Conservation (phyloP, 2,797 vertebrate genomes). For the Dermochelys coriacea region DNA sequence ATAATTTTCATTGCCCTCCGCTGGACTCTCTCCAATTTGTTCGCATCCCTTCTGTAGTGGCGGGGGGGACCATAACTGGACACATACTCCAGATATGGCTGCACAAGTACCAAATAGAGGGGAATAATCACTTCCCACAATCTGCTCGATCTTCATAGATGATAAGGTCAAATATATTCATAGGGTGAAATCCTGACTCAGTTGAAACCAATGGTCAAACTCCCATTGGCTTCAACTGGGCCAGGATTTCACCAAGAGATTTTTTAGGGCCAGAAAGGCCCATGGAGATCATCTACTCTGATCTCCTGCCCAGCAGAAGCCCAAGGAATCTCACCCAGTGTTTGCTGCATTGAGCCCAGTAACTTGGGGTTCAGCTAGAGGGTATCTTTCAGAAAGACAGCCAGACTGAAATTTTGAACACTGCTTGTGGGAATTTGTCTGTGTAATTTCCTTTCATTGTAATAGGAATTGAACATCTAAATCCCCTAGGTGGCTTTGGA, state of each 20-base stretch:
- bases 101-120: no score
- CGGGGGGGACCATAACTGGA: no score
- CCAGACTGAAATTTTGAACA: not conserved
- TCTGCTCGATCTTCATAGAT: not conserved
- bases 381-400: not conserved
- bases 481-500: not conserved
- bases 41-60: no score
- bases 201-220: not conserved
- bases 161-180: not conserved
- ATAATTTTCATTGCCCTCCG: no score
- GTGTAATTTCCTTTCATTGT: not conserved
- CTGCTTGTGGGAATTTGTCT: not conserved
- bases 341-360: not conserved
- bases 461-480: not conserved
- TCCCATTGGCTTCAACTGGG: rapidly evolving
- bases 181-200: not conserved
- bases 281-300: not conserved
- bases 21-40: no score
- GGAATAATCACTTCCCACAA: no score
- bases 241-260: not conserved
- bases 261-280: not conserved
- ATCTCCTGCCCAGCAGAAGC: not conserved
- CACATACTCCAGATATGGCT: no score
- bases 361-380: not conserved
- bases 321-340: not conserved